Conservation (phyloP, 2,888 invertebrate species). For the Nemapogon koenigi region DNA sequence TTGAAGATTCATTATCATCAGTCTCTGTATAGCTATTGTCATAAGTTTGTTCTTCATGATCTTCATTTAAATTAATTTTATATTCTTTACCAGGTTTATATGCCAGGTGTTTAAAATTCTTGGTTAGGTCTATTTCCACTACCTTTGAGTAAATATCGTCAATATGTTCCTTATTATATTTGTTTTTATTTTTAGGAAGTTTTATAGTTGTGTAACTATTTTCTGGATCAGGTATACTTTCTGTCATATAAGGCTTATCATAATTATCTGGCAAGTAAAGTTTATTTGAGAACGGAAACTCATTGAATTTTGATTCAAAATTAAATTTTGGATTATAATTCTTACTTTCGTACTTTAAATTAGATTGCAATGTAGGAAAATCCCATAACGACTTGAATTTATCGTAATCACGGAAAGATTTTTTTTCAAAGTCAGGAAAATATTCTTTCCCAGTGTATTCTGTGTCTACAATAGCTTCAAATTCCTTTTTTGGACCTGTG, state of each 20-base stretch:
- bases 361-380: not conserved
- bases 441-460: not conserved
- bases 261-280: not conserved
- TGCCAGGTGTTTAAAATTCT: slow-evolving; percentile 6
- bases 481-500: slow-evolving; percentile 62
- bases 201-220: slow-evolving; percentile 5
- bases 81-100: slow-evolving; percentile 9
- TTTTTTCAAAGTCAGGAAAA: slow-evolving; percentile 27
- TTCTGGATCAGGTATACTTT: not conserved
- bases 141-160: slow-evolving; percentile 8
- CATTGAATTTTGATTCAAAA: slow-evolving; percentile 1
- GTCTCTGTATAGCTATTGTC: slow-evolving; percentile 39
- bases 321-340: not conserved
- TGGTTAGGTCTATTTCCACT: slow-evolving; percentile 11
- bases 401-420: slow-evolving; percentile 41
- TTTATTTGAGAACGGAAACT: slow-evolving; percentile 1
- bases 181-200: slow-evolving; percentile 7
- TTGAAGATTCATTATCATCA: slow-evolving; percentile 26
- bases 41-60: not conserved
- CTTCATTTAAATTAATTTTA: slow-evolving; percentile 3
- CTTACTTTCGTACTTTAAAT: not conserved
- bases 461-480: slow-evolving; percentile 64
- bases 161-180: not conserved
- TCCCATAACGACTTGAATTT: slow-evolving; percentile 19
- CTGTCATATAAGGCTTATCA: slow-evolving; percentile 1